Evolutionary conservation across 2,797 vertebrate species (phyloP).

Genomic region (Pseudochromis fuscus): DNA sequence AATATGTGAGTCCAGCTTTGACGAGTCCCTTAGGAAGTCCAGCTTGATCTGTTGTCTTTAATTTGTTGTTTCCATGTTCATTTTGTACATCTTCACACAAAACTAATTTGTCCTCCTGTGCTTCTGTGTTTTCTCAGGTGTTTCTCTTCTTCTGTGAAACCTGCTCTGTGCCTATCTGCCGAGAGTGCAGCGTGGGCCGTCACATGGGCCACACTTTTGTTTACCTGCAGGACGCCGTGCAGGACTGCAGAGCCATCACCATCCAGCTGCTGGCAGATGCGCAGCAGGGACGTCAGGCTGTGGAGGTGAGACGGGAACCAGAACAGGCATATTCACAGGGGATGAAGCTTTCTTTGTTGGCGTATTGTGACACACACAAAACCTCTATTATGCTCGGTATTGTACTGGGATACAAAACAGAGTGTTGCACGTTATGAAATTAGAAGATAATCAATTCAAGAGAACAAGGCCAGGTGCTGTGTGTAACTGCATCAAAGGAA

Average conservation of each 20-base stretch:
- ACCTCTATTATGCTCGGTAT: background rate
- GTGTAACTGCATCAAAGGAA: background rate
- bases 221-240: conserved; percentile 94
- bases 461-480: background rate
- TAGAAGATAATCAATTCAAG: background rate
- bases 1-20: background rate
- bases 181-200: conserved; percentile 93
- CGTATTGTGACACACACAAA: background rate
- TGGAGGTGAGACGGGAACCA: conserved; percentile 88
- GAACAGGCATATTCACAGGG: background rate
- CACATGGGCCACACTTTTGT: conserved; percentile 81
- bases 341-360: background rate
- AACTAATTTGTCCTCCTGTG: background rate
- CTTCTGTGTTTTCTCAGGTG: conserved; percentile 82
- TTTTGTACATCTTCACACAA: background rate
- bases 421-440: background rate
- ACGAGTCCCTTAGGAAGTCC: background rate
- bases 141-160: conserved; percentile 98
- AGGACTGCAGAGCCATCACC: conserved; percentile 95
- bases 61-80: background rate
- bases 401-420: background rate
- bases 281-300: conserved; percentile 96
- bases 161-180: conserved; percentile 96
- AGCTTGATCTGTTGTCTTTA: background rate
- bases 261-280: conserved; percentile 97